Base-by-base conservation (phyloP, 2,797 vertebrate species). In the Setipinna tenuifilis region DNA sequence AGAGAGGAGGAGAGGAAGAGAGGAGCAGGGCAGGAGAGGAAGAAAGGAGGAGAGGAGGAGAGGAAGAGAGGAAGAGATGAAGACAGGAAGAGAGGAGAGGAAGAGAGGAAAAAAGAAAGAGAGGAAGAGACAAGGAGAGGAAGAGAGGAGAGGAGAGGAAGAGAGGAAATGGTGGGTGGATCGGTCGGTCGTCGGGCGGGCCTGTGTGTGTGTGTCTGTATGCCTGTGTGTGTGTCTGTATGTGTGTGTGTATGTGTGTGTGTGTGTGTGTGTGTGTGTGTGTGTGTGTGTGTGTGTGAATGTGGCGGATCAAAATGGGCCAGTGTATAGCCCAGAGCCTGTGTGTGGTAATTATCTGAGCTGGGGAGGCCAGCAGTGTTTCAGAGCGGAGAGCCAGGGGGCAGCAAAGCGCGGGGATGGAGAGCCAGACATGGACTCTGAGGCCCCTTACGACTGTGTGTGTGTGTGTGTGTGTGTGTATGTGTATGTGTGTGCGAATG, bases 311-410 rank as follows among this genome's bases (percentile, higher is more conserved):
- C 35, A 41, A 41, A 86, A 81, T 86, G 58, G 85, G 83, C 48
- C 85, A n/a, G 12, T 19, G 65, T 83, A 28, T 68, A 86, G 83
- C 85, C 85, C 68, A 19, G 71, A 83, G 85, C 35, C 35, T 54
- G 50, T 54, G 46, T 48, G 50, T 54, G 50, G 82, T 87, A 84
- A 87, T 84, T 71, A 82, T 87, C 83, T 83, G 68, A 81, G 84
- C 25, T 58, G 82, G 81, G 35, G 81, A 12, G 82, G 85, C 75
- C 83, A 57, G 35, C 6, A 57, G 59, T 81, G 46, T 83, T 59
- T 78, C 61, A 83, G 62, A 9, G 48, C 14, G 65, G 23, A 54
- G 85, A 82, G 86, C 83, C 59, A 68, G 59, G 65, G 86, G 59
- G 75, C 78, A 35, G 82, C 58, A 86, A 81, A 59, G 85, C 85